Evolutionary conservation across 2,113 vertebrate genomes (phyloP), one percentile per base, ranked within the genome.

Genomic region (Notothenia rossii): DNA sequence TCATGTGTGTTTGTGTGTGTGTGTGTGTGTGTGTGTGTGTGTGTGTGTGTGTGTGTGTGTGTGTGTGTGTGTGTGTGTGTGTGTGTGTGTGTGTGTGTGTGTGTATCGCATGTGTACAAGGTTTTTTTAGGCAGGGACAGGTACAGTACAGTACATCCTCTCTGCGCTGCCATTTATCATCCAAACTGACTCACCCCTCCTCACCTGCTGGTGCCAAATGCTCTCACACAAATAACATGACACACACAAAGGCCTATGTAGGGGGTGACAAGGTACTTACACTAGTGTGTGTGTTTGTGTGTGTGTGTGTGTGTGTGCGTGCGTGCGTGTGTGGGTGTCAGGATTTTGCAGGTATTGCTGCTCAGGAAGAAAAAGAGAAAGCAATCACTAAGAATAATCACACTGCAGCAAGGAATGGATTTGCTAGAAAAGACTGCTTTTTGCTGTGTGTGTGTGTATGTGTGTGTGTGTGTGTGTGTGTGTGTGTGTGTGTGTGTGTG

Each of bases 401-500:
- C 82, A 82, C 87, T 89, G 89, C 84, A 88, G 84, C 82, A 85
- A 75, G 72, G 50, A 83, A 71, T 77, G 81, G 63, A 81, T 91
- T 82, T 70, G 61, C 82, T 74, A 48, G n/a, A 75, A 77, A 68
- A 55, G 64, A 68, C 67, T 64, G 55, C 54, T 83, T 62, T 60
- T 77, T 62, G 36, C 46, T 73, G 3, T 40, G 14, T 48, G 53
- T 58, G 58, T 61, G 63, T 59, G 25, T 55, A 73, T 72, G 61
- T 77, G 72, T 81, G 68, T 67, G 67, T 66, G 70, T 59, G 63
- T 46, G 76, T 75, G 51, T 67, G 62, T 66, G 67, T 69, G 72
- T 75, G 72, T 67, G 67, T 66, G 64, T n/a, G 29, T 36, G 48
- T 11, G 22, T 51, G 64, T 62, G 63, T 46, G 76, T 75, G 51